These are phyloP conservation scores for Augiades crinisus DNA, from an alignment of 2,888 invertebrate genomes.

Conservation along the genomic window DNA sequence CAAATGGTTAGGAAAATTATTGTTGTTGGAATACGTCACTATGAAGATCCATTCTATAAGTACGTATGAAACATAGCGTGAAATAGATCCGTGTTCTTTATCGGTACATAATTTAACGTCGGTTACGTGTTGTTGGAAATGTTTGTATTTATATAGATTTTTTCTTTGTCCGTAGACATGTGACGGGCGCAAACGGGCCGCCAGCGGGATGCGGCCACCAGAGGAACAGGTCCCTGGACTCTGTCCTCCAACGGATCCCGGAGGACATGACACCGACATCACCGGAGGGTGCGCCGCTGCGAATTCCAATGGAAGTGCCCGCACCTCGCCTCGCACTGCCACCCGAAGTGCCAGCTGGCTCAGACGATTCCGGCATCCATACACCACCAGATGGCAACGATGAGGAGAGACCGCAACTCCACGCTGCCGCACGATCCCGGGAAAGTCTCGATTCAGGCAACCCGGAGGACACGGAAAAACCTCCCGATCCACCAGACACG, in stretches of 20 bases:
- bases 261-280: constrained; percentile 86
- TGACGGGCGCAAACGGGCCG: constrained; percentile 71
- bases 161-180: constrained; percentile 67
- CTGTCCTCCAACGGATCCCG: constrained; percentile 93
- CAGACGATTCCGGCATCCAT: constrained; percentile 90
- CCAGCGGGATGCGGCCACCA: constrained; percentile 86
- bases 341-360: constrained; percentile 81
- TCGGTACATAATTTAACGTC: neutral
- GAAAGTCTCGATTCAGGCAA: constrained; percentile 89
- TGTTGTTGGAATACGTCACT: constrained; percentile 70
- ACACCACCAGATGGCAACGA: constrained; percentile 68
- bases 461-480: constrained; percentile 81
- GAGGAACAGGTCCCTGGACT: constrained; percentile 94
- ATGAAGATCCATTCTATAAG: constrained; percentile 76
- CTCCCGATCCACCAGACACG: constrained; percentile 66
- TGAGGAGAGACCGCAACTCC: constrained; percentile 74
- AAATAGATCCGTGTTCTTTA: constrained; percentile 15
- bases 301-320: constrained; percentile 58
- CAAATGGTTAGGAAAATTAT: constrained; percentile 76
- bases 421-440: constrained; percentile 82
- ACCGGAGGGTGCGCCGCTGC: constrained; percentile 68
- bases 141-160: constrained; percentile 24
- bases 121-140: constrained; percentile 1
- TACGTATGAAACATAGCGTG: constrained; percentile 42
- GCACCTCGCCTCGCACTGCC: constrained; percentile 82